Conservation (phyloP, 1,140 invertebrate species). For the Pseudomyrmex flavicornis region DNA sequence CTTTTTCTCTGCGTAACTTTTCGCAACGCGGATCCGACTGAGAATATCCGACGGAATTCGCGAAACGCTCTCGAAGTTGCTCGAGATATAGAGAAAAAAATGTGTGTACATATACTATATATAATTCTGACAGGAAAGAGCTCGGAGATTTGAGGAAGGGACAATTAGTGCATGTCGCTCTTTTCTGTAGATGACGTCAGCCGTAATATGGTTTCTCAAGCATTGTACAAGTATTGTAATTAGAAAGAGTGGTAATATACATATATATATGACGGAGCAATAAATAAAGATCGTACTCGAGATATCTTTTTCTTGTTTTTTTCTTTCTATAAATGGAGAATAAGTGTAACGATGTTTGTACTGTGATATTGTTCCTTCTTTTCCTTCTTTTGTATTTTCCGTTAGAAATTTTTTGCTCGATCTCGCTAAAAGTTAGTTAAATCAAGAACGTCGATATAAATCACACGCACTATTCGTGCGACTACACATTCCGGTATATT, state of each 20-base stretch:
- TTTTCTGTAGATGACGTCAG: slow-evolving; percentile 9
- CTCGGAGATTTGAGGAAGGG: slow-evolving; percentile 20
- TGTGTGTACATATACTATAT: neutral
- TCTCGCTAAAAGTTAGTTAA: neutral
- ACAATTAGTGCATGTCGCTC: slow-evolving; percentile 22
- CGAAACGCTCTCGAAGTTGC: slow-evolving; percentile 1
- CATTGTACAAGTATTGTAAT: slow-evolving; percentile 10
- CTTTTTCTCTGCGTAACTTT: neutral
- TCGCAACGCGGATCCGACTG: neutral
- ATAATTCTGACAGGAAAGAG: neutral
- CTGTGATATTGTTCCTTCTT: slow-evolving; percentile 34
- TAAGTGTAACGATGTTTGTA: slow-evolving; percentile 49
- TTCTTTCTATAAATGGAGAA: slow-evolving; percentile 21
- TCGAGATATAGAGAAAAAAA: slow-evolving; percentile 11
- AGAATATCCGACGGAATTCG: neutral
- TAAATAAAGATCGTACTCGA: slow-evolving; percentile 33
- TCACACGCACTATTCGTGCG: slow-evolving; percentile 20
- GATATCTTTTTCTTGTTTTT: neutral
- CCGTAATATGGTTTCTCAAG: neutral
- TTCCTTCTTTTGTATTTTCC: neutral
- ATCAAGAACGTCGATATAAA: slow-evolving; percentile 24
- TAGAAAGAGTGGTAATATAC: slow-evolving; percentile 25
- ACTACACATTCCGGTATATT: too few species aligned
- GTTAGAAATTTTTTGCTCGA: neutral
- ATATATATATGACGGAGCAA: neutral